Evolutionary conservation across 2,797 vertebrate species (phyloP).

Genomic region (Emys orbicularis): DNA sequence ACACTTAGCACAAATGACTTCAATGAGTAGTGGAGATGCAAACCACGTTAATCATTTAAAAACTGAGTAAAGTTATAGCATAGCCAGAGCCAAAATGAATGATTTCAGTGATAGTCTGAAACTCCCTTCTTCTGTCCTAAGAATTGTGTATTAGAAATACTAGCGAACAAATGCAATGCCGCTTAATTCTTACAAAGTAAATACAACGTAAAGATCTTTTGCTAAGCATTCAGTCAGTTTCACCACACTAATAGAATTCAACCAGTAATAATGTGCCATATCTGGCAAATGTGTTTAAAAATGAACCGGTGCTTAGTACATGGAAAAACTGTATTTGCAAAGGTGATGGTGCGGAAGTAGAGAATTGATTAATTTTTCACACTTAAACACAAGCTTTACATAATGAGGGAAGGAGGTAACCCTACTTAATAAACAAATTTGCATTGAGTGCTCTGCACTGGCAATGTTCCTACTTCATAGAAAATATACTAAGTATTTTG

Average conservation of each 20-base stretch:
- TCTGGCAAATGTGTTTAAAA: background rate
- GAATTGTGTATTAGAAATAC: conserved; percentile 1
- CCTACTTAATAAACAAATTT: background rate
- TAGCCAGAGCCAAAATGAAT: conserved; percentile 29
- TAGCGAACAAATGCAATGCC: background rate
- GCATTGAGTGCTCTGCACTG: background rate
- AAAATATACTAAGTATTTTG: background rate
- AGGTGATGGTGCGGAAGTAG: background rate
- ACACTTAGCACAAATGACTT: background rate
- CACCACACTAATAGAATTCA: background rate
- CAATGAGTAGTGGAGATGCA: conserved; percentile 42
- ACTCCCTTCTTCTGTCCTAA: conserved; percentile 15
- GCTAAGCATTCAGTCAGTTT: background rate
- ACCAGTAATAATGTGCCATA: conserved; percentile 32
- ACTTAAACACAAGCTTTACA: background rate
- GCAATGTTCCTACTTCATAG: background rate
- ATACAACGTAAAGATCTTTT: background rate
- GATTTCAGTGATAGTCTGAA: conserved; percentile 27
- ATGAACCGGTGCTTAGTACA: background rate
- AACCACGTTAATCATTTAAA: conserved; percentile 71
- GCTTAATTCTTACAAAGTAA: background rate
- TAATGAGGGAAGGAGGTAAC: background rate
- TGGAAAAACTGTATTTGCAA: background rate
- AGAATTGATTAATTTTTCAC: background rate
- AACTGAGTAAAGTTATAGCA: conserved; percentile 50